These are phyloP conservation scores for Misgurnus anguillicaudatus DNA, from an alignment of 2,113 vertebrate species.

Conservation along the genomic window DNA sequence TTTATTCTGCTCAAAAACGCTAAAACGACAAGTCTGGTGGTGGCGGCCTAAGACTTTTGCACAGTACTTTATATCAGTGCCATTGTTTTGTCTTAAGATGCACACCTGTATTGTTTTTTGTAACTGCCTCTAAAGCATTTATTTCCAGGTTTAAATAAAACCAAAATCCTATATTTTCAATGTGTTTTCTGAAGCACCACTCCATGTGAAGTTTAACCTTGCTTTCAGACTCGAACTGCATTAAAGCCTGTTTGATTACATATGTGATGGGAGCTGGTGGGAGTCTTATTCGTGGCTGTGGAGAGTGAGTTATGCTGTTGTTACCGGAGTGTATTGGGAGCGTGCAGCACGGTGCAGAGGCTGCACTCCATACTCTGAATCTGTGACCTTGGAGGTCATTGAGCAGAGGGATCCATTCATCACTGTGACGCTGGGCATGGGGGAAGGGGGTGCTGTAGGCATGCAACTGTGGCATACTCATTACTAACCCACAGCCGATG, in stretches of 20 bases:
- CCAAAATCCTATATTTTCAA: background rate
- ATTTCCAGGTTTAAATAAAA: background rate
- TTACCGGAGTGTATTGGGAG: conserved; percentile 56
- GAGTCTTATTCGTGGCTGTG: conserved; percentile 40
- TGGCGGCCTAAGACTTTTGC: no score
- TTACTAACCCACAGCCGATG: background rate
- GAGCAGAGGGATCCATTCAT: conserved; percentile 69
- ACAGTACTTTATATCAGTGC: no score
- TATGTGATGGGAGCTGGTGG: conserved; percentile 62
- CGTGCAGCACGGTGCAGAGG: conserved; percentile 53
- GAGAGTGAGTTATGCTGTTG: conserved; percentile 61
- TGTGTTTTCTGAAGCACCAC: background rate
- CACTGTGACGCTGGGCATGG: conserved; percentile 62
- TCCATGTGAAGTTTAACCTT: background rate
- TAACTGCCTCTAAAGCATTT: background rate
- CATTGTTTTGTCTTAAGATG: no score
- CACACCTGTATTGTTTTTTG: no score
- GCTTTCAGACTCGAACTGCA: conserved; percentile 6
- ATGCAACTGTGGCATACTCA: conserved; percentile 12
- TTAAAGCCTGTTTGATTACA: conserved; percentile 65
- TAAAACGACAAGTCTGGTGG: no score
- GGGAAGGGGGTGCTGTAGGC: conserved; percentile 38
- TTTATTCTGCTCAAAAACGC: no score
- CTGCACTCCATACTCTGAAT: conserved; percentile 51
- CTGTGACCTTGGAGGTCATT: conserved; percentile 70